Percentiles rank a stretch among this genome's conserved stretches.
phyloP scores from a whole-genome alignment of 2,113 vertebrate species.

The Oncorhynchus keta region DNA sequence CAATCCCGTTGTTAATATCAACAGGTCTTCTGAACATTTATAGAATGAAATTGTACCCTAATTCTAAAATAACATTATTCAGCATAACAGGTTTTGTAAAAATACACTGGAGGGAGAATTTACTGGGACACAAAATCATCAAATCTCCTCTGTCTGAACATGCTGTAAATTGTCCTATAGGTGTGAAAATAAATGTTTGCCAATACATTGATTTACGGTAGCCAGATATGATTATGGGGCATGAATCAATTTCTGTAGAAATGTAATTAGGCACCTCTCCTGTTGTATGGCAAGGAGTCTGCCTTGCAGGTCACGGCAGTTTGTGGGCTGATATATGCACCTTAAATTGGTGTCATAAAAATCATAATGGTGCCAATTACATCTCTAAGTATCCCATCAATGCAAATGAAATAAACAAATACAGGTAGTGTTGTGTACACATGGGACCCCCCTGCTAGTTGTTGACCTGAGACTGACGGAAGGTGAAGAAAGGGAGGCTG shows the following conservation, averaged over 20 bases:
- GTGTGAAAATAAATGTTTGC: conserved; percentile 65
- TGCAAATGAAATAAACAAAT: conserved; percentile 66
- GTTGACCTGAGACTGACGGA: conserved; percentile 30
- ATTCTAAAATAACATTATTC: conserved; percentile 47
- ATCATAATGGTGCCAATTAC: conserved; percentile 84
- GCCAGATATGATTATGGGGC: conserved; percentile 73
- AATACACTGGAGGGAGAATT: conserved; percentile 55
- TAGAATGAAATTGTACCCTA: conserved; percentile 58
- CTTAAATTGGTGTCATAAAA: conserved; percentile 82
- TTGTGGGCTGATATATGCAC: conserved; percentile 79
- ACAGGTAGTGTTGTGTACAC: conserved; percentile 25
- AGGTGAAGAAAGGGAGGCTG: conserved; percentile 23
- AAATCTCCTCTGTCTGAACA: conserved; percentile 53
- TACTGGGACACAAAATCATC: conserved; percentile 64
- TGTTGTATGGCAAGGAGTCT: conserved; percentile 59
- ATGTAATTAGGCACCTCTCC: conserved; percentile 75
- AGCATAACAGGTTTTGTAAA: conserved; percentile 30
- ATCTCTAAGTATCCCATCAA: conserved; percentile 75
- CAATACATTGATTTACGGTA: conserved; percentile 77
- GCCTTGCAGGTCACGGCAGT: conserved; percentile 67
- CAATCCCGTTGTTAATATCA: conserved; percentile 4
- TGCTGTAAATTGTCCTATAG: conserved; percentile 46
- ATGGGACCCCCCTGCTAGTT: conserved; percentile 25
- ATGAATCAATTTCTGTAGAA: conserved; percentile 74
- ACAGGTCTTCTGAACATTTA: conserved; percentile 38